These are phyloP conservation scores for Brachionus sp. DNA, from an alignment of 1,140 invertebrate species.

Conservation along the genomic window DNA sequence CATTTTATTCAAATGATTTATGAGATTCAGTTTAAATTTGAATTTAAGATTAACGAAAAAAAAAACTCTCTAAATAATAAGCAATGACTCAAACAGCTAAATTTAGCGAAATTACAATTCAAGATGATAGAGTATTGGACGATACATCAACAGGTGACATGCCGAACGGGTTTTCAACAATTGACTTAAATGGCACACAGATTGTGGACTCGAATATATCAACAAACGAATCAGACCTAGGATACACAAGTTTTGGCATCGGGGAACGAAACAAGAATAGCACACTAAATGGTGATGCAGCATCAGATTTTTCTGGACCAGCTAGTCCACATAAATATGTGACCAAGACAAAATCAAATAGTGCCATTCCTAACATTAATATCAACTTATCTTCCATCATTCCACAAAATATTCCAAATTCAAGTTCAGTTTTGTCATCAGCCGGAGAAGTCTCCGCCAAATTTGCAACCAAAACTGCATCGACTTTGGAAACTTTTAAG, in stretches of 20 bases:
- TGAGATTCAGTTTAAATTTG: neutral
- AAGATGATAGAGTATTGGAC: neutral
- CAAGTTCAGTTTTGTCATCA: neutral
- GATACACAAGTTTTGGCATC: conserved; percentile 18
- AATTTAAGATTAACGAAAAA: neutral
- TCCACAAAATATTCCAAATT: neutral
- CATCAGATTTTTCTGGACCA: neutral
- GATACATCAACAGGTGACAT: neutral
- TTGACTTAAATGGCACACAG: conserved; percentile 14
- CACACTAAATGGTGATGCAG: neutral
- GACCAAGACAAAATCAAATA: neutral
- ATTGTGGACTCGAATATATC: neutral
- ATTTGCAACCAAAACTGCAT: conserved; percentile 52
- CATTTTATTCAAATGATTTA: neutral
- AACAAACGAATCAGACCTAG: neutral
- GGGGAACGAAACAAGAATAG: neutral
- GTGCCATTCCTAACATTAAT: neutral
- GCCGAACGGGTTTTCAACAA: neutral
- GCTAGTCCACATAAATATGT: neutral
- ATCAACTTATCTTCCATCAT: conserved; percentile 17
- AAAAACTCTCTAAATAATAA: neutral
- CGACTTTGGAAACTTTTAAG: conserved; percentile 75
- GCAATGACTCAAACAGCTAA: neutral
- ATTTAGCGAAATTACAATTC: neutral
- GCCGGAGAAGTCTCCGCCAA: conserved; percentile 44